Conservation (phyloP, 1,140 invertebrate species). For the Brachionus plicatilis region DNA sequence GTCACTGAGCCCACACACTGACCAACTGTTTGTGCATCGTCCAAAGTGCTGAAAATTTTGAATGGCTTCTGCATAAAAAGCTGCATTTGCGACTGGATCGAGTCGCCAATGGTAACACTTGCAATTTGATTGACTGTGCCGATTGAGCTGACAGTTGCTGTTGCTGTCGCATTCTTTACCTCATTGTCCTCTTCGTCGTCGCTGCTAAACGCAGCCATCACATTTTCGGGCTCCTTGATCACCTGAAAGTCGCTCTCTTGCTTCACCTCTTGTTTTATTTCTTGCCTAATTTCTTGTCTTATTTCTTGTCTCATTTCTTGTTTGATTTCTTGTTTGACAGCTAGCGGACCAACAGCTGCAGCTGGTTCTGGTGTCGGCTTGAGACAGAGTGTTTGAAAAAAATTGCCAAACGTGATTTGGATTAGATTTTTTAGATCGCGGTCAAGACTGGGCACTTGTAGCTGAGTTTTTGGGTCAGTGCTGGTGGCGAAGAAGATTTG, state of each 20-base stretch:
- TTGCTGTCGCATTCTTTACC: neutral
- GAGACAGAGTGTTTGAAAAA: conserved; percentile 14
- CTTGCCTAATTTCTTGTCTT: too few relatives aligned
- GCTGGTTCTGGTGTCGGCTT: neutral
- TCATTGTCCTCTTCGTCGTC: conserved; percentile 11
- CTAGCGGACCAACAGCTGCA: neutral
- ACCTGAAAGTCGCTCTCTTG: neutral
- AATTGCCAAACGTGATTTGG: conserved; percentile 20
- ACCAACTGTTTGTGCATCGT: neutral
- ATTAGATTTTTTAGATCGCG: conserved; percentile 27
- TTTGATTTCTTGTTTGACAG: neutral
- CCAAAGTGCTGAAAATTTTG: conserved; percentile 21
- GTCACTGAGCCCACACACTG: neutral
- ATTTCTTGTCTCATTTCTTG: too few relatives aligned
- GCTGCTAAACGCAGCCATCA: neutral
- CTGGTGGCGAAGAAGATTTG: neutral
- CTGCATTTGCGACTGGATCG: conserved; percentile 16
- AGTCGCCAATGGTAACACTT: neutral
- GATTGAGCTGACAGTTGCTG: neutral
- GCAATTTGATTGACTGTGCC: neutral
- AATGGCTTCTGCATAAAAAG: conserved; percentile 36
- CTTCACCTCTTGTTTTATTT: neutral
- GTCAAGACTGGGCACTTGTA: neutral
- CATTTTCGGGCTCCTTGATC: neutral
- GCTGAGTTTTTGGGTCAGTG: neutral